Base-by-base conservation (phyloP, 2,888 invertebrate species). In the Pinctada fucata region DNA sequence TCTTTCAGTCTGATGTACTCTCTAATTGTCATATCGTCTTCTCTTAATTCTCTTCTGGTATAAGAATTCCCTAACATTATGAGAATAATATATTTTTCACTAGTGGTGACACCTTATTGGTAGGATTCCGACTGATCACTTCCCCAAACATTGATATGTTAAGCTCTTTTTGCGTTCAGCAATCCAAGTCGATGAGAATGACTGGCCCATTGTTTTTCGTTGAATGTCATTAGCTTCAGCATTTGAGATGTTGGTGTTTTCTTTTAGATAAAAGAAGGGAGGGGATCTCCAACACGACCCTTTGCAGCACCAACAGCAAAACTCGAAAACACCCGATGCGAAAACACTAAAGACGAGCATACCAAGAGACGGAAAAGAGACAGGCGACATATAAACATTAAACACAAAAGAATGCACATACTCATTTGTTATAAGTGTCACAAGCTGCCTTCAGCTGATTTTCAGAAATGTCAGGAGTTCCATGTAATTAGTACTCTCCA, bases 1-100 rank as follows among this genome's bases (percentile, higher is more conserved):
- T 72, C 75, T 70, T 70, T 77, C 47, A 65, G 76, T 2, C 48
- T 16, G 58, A 58, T 69, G 67, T 81, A 81, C 68, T 81, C 81
- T 3, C 69, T 16, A 51, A 77, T 72, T 16, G 79, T 79, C 3
- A 65, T 76, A 10, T n/a, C 16, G 69, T 79, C 81, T 68, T 79
- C 49, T n/a, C 13, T 2, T 31, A 81, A 5, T 31, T 76, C 73
- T 58, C 58, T 73, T 45, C 48, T 73, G 5, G 81, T 79, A 71
- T 66, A 8, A 67, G n/a, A 2, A 16, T 67, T 80, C 8, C 76
- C 80, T 51, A 67, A 63, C 76, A 80, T n/a, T 5, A 51, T 5
- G 69, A 68, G 50, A 79, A 75, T n/a, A 81, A 47, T 4, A 80
- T 31, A 5, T n/a, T 71, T 67, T 66, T 45, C 10, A 80, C 65